Base-by-base conservation (phyloP, 2,888 invertebrate genomes). In the Cheilosia vernalis region DNA sequence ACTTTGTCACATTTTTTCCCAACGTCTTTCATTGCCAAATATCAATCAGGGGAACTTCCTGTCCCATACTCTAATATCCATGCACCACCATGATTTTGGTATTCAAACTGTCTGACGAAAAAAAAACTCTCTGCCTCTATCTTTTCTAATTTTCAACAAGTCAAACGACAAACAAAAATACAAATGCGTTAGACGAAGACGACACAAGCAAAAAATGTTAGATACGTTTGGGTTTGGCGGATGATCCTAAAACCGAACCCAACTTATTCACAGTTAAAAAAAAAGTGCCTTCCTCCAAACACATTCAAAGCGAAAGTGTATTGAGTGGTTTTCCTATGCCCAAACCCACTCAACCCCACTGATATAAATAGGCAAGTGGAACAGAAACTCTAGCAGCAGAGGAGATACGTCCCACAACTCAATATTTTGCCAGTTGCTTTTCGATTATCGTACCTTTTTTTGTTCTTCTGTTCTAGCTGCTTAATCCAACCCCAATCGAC, bases 1-100 rank as follows among this genome's bases (percentile, higher is more conserved):
- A 67, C 60, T 78, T 72, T 78, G 73, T 79, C 83, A 79, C 79
- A 69, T 69, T 79, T 24, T 78, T 51, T 67, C 56, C 61, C n/a
- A 53, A 69, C 37, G 66, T 84, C 13, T 66, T 73, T 74, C 74
- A 76, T 80, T 84, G 84, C 84, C 70, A 84, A 84, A 84, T 84
- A 74, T 84, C 80, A 84, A 84, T 80, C 84, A 84, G 69, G 74
- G 63, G 53, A 76, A 80, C 84, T 84, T 80, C 84, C 84, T 84
- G 84, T 84, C 70, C 77, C 84, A 80, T 80, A 67, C 63, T 56
- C 56, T 6, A 37, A 7, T 42, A 37, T 27, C 47, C 47, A 53
- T 30, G 58, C 55, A 74, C 58, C 53, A 27, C 17, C 37, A 56
- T 13, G 55, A 37, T 42, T 44, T 33, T 44, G 53, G 17, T 47